These are phyloP conservation scores for Apteryx owenii DNA, from an alignment of 2,113 vertebrate genomes.

Conservation along the genomic window DNA sequence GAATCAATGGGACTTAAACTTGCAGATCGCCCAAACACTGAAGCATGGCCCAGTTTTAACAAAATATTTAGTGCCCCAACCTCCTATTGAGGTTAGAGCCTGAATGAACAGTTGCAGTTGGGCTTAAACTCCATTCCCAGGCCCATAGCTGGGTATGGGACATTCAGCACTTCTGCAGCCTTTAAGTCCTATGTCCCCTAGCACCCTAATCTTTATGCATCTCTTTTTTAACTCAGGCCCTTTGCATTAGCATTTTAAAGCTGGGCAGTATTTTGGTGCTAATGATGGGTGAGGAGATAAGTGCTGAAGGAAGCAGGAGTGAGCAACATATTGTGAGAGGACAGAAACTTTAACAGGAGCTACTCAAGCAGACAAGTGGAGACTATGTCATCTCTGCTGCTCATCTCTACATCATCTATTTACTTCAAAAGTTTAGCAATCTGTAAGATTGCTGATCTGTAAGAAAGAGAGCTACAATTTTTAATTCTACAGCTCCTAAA, in stretches of 20 bases:
- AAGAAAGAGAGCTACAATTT: not conserved
- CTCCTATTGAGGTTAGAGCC: not conserved
- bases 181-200: not conserved
- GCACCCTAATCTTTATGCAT: not conserved
- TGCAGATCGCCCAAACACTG: not conserved
- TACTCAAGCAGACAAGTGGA: not conserved
- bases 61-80: not conserved
- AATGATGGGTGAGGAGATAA: not conserved
- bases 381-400: not conserved
- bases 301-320: not conserved
- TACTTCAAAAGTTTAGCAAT: not conserved
- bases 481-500: not conserved
- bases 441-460: not conserved
- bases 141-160: not conserved
- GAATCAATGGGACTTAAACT: not conserved
- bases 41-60: not conserved
- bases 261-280: not conserved
- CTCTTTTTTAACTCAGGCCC: not conserved
- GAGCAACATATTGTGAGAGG: not conserved
- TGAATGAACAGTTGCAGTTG: not conserved
- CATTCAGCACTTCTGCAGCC: not conserved
- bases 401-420: not conserved
- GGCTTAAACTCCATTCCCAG: not conserved
- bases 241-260: not conserved
- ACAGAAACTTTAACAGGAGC: not conserved